These are phyloP conservation scores for Atherinomorus stipes DNA, from an alignment of 2,113 vertebrate species.

Conservation along the genomic window DNA sequence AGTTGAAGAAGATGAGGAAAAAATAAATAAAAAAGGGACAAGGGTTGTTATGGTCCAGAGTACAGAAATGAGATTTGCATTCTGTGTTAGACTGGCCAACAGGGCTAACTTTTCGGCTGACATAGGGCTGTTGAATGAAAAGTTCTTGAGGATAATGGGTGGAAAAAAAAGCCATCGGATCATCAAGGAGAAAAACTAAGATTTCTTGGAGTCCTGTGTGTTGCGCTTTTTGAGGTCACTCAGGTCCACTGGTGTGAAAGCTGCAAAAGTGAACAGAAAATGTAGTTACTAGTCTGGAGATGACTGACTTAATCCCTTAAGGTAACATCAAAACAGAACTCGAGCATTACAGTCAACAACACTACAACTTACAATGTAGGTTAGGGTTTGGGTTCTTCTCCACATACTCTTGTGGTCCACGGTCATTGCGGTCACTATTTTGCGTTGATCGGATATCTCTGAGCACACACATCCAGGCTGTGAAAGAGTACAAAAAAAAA, in stretches of 20 bases:
- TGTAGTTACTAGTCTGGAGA: neutral
- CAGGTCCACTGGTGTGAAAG: slow-evolving; percentile 93
- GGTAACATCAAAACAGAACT: neutral
- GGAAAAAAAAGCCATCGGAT: slow-evolving; percentile 53
- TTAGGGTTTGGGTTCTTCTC: slow-evolving; percentile 97
- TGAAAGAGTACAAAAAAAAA: neutral
- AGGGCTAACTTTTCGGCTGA: slow-evolving; percentile 72
- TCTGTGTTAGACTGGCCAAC: slow-evolving; percentile 70
- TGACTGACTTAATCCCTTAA: neutral
- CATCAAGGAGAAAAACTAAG: slow-evolving; percentile 79
- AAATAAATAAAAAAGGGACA: slow-evolving; percentile 19
- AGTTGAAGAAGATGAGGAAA: slow-evolving; percentile 35
- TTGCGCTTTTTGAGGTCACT: slow-evolving; percentile 91
- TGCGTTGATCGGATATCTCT: slow-evolving; percentile 92
- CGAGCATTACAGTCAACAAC: neutral
- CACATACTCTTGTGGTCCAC: slow-evolving; percentile 96
- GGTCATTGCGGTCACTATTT: slow-evolving; percentile 89
- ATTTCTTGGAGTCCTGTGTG: slow-evolving; percentile 92
- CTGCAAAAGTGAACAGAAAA: slow-evolving; percentile 72
- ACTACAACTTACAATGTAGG: slow-evolving; percentile 89
- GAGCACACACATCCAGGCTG: slow-evolving; percentile 97
- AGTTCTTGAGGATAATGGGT: slow-evolving; percentile 75
- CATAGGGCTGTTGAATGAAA: slow-evolving; percentile 74
- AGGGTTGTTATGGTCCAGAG: slow-evolving; percentile 60
- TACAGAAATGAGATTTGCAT: slow-evolving; percentile 65